phyloP scores from a whole-genome alignment of 2,888 invertebrate species.

The Mesorhabditis belari region DNA sequence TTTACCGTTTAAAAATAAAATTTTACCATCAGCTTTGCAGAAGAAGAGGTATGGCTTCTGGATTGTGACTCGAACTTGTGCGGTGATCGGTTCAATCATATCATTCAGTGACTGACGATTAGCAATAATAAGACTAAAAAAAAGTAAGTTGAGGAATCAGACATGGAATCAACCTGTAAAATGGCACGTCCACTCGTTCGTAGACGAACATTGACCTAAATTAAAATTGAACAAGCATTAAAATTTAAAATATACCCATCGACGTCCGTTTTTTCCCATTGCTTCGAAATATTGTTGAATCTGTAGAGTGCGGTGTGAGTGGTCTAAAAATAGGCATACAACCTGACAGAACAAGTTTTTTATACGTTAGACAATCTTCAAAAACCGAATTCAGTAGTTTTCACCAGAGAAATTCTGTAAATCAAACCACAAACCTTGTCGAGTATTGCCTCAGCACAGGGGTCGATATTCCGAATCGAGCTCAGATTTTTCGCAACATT shows the following conservation, averaged over 20 bases:
- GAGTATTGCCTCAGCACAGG: slow-evolving; percentile 33
- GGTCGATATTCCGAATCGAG: slow-evolving; percentile 38
- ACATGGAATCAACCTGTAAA: not conserved
- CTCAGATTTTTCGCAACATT: slow-evolving; percentile 23
- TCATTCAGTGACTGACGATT: slow-evolving; percentile 42
- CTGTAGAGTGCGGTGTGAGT: slow-evolving; percentile 37
- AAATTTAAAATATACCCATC: slow-evolving; percentile 48
- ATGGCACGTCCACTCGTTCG: not conserved
- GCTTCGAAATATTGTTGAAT: slow-evolving; percentile 20
- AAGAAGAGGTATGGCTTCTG: slow-evolving; percentile 39
- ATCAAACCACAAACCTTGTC: slow-evolving; percentile 32
- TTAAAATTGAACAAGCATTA: not conserved
- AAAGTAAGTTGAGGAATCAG: not conserved
- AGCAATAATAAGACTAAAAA: slow-evolving; percentile 34
- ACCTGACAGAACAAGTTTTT: too few species aligned
- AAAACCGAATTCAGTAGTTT: too few species aligned
- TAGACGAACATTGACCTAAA: not conserved
- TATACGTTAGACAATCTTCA: not conserved
- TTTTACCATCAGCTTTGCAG: slow-evolving; percentile 20
- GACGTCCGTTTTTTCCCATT: slow-evolving; percentile 39
- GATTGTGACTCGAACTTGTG: slow-evolving; percentile 20
- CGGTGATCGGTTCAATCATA: slow-evolving; percentile 34
- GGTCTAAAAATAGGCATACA: slow-evolving; percentile 10
- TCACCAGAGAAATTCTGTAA: too few species aligned
- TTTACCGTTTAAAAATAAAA: not conserved